A percentile compares a stretch with the other conserved stretches of the same genome.
phyloP scores from a whole-genome alignment of 2,797 vertebrate genomes.

The Gadopsis marmoratus region DNA sequence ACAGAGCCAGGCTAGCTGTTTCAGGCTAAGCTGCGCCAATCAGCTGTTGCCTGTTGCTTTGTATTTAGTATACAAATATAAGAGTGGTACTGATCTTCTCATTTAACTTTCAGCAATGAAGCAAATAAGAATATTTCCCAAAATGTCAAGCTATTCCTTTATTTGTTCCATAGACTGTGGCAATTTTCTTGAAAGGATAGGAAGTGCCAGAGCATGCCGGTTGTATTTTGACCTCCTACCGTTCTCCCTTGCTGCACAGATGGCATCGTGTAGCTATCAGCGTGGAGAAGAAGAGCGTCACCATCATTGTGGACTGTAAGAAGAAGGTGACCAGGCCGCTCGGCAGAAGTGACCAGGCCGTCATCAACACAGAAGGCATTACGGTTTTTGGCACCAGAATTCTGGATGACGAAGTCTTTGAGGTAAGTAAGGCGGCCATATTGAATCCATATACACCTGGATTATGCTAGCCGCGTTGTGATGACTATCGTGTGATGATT shows the following conservation, averaged over 20 bases:
- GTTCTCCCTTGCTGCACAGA: slow-evolving; percentile 75
- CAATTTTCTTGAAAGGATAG: neutral
- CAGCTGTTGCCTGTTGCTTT: neutral
- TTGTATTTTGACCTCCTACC: slow-evolving; percentile 8
- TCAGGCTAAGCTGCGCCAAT: neutral
- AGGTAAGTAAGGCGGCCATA: slow-evolving; percentile 89
- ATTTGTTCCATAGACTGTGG: neutral
- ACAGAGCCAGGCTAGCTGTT: neutral
- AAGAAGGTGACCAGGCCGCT: slow-evolving; percentile 93
- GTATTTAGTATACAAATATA: neutral
- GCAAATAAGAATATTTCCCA: neutral
- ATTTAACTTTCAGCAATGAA: neutral
- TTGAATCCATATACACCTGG: neutral
- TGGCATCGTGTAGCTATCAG: slow-evolving; percentile 99
- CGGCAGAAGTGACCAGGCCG: slow-evolving; percentile 87
- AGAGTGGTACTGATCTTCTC: neutral
- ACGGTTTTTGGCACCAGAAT: slow-evolving; percentile 97
- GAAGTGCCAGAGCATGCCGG: neutral
- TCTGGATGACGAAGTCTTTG: slow-evolving; percentile 96
- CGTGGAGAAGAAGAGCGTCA: slow-evolving; percentile 95
- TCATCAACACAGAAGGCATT: slow-evolving; percentile 94
- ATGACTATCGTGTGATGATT: neutral
- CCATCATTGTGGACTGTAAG: slow-evolving; percentile 97
- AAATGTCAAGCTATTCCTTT: neutral
- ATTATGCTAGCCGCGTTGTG: neutral